Evolutionary conservation across 2,113 vertebrate species (phyloP).

Genomic region (Oreotrochilus melanogaster): DNA sequence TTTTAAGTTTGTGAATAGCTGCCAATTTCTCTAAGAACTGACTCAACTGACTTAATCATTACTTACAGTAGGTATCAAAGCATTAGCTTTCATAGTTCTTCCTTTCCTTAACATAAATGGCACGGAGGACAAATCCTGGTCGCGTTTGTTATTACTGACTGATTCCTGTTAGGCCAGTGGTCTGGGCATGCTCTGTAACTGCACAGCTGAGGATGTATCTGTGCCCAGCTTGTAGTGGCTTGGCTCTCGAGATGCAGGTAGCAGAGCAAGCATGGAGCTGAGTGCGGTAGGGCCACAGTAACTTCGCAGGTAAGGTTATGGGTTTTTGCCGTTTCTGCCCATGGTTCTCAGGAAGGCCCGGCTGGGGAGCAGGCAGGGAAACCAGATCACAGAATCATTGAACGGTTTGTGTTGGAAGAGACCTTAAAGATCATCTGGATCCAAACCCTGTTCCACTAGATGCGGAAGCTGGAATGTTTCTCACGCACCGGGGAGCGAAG

Average conservation of each 20-base stretch:
- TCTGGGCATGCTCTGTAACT: not conserved
- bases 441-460: too few species aligned
- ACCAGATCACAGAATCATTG: too few species aligned
- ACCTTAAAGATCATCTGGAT: too few species aligned
- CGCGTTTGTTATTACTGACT: not conserved
- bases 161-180: not conserved
- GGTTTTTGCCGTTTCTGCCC: not conserved
- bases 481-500: not conserved
- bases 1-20: not conserved
- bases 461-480: not conserved
- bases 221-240: not conserved
- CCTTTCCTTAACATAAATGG: not conserved
- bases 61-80: not conserved
- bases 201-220: not conserved
- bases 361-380: too few species aligned
- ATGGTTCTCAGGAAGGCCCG: rapidly evolving
- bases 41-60: not conserved
- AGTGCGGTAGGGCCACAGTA: rapidly evolving
- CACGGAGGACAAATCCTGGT: not conserved
- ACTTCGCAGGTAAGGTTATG: not conserved
- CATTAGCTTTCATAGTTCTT: not conserved
- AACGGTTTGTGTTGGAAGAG: too few species aligned
- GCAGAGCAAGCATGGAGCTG: rapidly evolving
- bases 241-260: not conserved
- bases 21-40: not conserved